Conservation (phyloP, 2,888 invertebrate genomes). For the Ischnus inquisitorius region DNA sequence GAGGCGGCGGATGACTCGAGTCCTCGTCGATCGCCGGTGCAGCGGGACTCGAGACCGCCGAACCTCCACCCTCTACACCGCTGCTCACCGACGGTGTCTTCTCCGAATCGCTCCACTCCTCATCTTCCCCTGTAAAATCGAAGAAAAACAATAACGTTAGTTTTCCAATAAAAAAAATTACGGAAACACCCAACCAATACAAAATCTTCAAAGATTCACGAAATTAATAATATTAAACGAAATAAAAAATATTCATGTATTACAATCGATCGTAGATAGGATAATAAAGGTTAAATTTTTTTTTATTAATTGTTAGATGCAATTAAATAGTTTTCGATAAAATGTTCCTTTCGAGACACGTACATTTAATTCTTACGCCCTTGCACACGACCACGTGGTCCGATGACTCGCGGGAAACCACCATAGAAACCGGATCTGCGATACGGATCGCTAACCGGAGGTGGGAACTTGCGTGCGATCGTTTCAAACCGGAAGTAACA, state of each 20-base stretch:
- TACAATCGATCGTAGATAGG: not conserved
- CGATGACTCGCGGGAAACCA: constrained; percentile 71
- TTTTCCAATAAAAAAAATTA: not conserved
- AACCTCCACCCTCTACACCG: constrained; percentile 83
- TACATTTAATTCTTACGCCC: constrained; percentile 74
- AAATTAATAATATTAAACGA: constrained; percentile 8
- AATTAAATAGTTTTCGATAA: not conserved
- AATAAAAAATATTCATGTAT: not conserved
- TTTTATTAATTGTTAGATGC: not conserved
- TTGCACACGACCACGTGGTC: constrained; percentile 66
- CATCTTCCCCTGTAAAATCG: constrained; percentile 84
- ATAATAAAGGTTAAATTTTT: not conserved
- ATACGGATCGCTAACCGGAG: constrained; percentile 57
- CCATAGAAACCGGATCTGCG: constrained; percentile 68
- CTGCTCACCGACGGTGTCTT: constrained; percentile 84
- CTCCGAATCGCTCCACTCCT: constrained; percentile 85
- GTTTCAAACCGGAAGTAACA: constrained; percentile 67
- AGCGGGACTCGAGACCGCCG: constrained; percentile 82
- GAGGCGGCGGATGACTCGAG: constrained; percentile 79
- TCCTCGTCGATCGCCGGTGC: constrained; percentile 81
- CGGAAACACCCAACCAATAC: not conserved
- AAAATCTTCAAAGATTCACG: constrained; percentile 28
- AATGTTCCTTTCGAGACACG: constrained; percentile 6
- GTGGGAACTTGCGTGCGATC: constrained; percentile 66
- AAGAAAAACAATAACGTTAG: constrained; percentile 9